These are phyloP conservation scores for Holothuria glaberrima DNA, from an alignment of 35 echinoderm and acorn worm genomes.

Conservation along the genomic window DNA sequence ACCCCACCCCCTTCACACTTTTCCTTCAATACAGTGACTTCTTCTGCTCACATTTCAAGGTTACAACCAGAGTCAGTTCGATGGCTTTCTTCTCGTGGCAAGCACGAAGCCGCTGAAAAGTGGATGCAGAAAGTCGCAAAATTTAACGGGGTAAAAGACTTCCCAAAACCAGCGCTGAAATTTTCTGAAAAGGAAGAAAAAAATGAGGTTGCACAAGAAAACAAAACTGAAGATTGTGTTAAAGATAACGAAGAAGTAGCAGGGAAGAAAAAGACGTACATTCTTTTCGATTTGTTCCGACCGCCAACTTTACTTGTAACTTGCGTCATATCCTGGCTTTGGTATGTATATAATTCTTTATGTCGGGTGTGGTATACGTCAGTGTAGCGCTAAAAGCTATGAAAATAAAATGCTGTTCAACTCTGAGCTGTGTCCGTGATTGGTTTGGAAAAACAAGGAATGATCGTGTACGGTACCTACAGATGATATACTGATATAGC, in stretches of 20 bases:
- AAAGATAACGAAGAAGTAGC: background rate
- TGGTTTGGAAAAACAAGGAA: too few species aligned
- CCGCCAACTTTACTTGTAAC: constrained; percentile 28
- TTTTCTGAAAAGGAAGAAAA: background rate
- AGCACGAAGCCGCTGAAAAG: constrained; percentile 19
- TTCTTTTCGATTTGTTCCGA: background rate
- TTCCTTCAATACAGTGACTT: too few species aligned
- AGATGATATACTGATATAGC: too few species aligned
- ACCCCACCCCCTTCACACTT: too few species aligned
- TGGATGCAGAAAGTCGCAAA: constrained; percentile 47
- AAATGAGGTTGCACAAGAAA: background rate
- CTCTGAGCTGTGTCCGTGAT: too few species aligned
- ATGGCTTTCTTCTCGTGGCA: constrained; percentile 17
- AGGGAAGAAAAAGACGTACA: background rate
- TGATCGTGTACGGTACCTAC: too few species aligned
- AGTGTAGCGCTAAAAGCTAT: background rate
- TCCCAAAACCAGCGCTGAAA: constrained; percentile 34
- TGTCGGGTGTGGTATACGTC: background rate
- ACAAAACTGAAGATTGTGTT: background rate
- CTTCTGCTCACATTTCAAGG: background rate
- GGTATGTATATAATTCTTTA: background rate
- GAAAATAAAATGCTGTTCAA: background rate
- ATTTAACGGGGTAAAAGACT: constrained; percentile 30
- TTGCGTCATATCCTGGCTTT: constrained; percentile 32
- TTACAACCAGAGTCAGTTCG: constrained; percentile 42